Percentiles rank a stretch among this genome's conserved stretches.
Conservation (phyloP, 1,140 invertebrate species). For the Pantala flavescens region DNA sequence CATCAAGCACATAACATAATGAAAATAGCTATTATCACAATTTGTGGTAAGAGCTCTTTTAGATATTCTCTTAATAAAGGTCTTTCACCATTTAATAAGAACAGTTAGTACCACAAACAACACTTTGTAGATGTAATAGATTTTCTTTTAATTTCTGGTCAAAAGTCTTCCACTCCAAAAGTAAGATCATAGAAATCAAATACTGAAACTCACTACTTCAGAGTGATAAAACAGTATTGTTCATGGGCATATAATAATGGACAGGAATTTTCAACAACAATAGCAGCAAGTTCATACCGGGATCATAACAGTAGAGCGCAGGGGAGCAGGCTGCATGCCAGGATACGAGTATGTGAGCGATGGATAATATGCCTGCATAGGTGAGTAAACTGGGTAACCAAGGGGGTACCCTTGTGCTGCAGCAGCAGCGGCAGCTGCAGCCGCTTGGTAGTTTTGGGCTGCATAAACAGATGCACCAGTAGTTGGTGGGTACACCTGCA, state of each 20-base stretch:
- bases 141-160: neutral
- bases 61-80: neutral
- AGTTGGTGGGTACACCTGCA: conserved; percentile 54
- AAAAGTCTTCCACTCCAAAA: neutral
- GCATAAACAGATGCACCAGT: conserved; percentile 21
- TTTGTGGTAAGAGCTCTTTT: neutral
- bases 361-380: conserved; percentile 56
- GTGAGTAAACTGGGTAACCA: conserved; percentile 62
- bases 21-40: neutral
- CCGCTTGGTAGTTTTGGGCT: conserved; percentile 18
- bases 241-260: neutral
- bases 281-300: conserved; percentile 44
- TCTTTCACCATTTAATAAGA: neutral
- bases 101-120: neutral
- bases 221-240: neutral
- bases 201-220: neutral
- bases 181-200: neutral
- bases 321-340: conserved; percentile 52
- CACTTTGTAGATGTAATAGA: neutral
- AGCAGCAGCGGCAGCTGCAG: conserved; percentile 16
- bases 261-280: conserved; percentile 14
- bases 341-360: conserved; percentile 51
- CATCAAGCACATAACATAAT: neutral
- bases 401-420: conserved; percentile 29
- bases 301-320: conserved; percentile 65